Evolutionary conservation across 2,113 vertebrate genomes (phyloP), one percentile per base, ranked within the genome.

Genomic region (Rostratula benghalensis): DNA sequence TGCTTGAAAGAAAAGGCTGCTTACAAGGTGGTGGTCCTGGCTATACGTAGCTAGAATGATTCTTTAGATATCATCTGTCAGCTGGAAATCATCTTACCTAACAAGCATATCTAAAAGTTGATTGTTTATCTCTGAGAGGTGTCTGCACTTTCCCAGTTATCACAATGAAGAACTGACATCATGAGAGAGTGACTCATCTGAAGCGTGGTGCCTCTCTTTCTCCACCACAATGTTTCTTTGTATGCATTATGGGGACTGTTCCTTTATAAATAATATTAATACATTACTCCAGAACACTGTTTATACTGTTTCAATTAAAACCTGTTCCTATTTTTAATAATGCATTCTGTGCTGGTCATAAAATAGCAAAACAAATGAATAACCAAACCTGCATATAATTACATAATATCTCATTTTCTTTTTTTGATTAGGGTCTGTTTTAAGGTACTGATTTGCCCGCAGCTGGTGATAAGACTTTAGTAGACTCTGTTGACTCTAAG

Each of bases 11-110:
- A 31, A 83, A 35, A 17, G 37, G 33, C 10, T 0, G 0, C 13
- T 80, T 20, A 37, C 28, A 33, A 50, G 68, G 33, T 4, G 35
- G 43, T n/a, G 17, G 4, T 41, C 22, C 28, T 45, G 31, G 13
- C 5, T 68, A 45, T 16, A 43, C 4, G 0, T 46, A 25, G 23
- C 25, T 73, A 41, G 39, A n/a, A 5, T 54, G 16, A 35, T 11
- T 54, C 24, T 73, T 68, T 11, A 6, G n/a, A 2, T 25, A 3
- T 11, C 5, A 7, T 11, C 50, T 0, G 0, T 33, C 24, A 30
- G 3, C 28, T 33, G 48, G 46, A 67, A 84, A 54, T 35, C 2
- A 1, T 78, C 67, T 30, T 50, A 63, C 8, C 0, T 1, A 46
- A 8, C 22, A 59, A 1, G 1, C 11, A 18, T 4, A 13, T 43